A percentile compares a stretch with the other conserved stretches of the same genome.
phyloP scores from a whole-genome alignment of 2,888 invertebrate species.

The Anarsia innoxiella region DNA sequence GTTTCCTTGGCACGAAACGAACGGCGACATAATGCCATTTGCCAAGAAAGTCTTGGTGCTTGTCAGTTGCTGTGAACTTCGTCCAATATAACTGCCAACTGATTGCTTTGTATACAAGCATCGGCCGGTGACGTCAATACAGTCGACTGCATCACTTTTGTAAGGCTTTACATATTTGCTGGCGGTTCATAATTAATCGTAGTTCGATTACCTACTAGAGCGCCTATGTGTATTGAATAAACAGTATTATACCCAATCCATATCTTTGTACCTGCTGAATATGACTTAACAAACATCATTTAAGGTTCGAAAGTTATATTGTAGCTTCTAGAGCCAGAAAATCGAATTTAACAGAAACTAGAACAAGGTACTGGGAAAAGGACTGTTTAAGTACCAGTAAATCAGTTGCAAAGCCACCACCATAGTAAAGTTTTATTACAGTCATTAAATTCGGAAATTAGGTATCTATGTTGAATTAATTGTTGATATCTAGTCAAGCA shows the following conservation, averaged over 20 bases:
- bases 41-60: constrained; percentile 21
- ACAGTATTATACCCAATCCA: too few relatives aligned
- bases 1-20: constrained; percentile 14
- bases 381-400: background rate
- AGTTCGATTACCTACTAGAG: too few relatives aligned
- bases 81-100: constrained; percentile 17
- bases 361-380: background rate
- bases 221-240: too few relatives aligned
- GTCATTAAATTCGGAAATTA: background rate
- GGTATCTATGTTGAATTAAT: too few relatives aligned
- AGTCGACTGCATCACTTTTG: background rate
- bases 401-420: background rate
- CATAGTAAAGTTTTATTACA: background rate
- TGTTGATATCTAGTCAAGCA: too few relatives aligned
- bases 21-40: constrained; percentile 16
- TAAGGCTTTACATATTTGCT: background rate
- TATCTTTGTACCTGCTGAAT: too few relatives aligned
- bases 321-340: too few relatives aligned
- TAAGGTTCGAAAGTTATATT: too few relatives aligned
- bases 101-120: constrained; percentile 12
- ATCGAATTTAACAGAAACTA: too few relatives aligned
- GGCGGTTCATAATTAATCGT: too few relatives aligned
- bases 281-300: too few relatives aligned
- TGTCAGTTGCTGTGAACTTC: constrained; percentile 19
- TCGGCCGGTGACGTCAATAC: constrained; percentile 7